Evolutionary conservation across 2,113 vertebrate species (phyloP).

Genomic region (Oryzias javanicus): DNA sequence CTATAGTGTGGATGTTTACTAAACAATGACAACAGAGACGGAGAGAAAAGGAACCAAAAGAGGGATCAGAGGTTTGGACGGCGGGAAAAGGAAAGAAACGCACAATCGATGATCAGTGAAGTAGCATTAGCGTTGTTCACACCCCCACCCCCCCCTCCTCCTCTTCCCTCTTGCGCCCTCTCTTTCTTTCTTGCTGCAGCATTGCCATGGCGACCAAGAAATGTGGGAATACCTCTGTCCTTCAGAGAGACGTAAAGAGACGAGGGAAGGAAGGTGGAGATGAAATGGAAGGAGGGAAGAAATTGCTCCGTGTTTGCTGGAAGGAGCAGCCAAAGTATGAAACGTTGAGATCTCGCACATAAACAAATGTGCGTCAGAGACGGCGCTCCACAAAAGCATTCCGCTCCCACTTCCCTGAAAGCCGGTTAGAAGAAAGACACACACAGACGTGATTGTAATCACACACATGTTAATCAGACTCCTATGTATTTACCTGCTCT

Average conservation of each 20-base stretch:
- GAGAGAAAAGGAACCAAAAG: constrained; percentile 24
- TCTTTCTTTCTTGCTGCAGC: constrained; percentile 76
- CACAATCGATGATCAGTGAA: constrained; percentile 67
- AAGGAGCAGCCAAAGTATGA: constrained; percentile 43
- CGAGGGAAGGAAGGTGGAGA: constrained; percentile 25
- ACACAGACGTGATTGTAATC: constrained; percentile 26
- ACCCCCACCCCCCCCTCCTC: constrained; percentile 43
- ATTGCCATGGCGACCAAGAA: constrained; percentile 79
- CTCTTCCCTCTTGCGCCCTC: constrained; percentile 61
- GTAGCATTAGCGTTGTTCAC: constrained; percentile 75
- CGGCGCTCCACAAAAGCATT: constrained; percentile 33
- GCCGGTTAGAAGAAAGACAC: constrained; percentile 39
- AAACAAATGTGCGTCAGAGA: constrained; percentile 54
- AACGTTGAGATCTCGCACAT: constrained; percentile 42
- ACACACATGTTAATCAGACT: constrained; percentile 54
- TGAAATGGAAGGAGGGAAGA: constrained; percentile 24
- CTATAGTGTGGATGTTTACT: too few relatives aligned
- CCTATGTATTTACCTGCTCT: constrained; percentile 58
- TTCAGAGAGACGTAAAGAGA: constrained; percentile 67
- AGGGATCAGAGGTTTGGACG: constrained; percentile 5
- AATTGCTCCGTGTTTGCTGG: constrained; percentile 35
- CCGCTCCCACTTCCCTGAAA: constrained; percentile 46
- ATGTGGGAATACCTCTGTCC: constrained; percentile 83
- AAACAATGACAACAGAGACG: too few relatives aligned
- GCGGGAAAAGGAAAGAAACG: constrained; percentile 8